Conservation (phyloP, 2,113 vertebrate genomes). For the Mohoua ochrocephala region DNA sequence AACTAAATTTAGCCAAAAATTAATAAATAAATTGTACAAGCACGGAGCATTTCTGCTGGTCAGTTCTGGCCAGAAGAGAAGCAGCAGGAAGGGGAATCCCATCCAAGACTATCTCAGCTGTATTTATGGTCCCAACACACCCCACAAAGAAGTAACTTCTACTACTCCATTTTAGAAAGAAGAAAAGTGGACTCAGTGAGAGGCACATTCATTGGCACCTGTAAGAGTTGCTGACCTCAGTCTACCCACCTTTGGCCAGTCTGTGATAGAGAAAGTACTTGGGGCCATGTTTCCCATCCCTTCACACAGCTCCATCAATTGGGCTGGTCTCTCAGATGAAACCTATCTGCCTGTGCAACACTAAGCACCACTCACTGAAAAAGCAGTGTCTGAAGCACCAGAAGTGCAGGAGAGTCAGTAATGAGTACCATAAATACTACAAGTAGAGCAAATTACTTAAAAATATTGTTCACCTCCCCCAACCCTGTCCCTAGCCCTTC, state of each 20-base stretch:
- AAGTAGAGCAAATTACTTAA: background rate
- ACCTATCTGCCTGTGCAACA: background rate
- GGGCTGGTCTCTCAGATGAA: background rate
- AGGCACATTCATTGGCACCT: background rate
- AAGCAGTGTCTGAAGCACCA: background rate
- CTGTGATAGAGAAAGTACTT: background rate
- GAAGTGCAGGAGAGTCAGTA: background rate
- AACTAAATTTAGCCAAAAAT: background rate
- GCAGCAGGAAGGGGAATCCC: background rate
- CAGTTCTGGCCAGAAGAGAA: background rate
- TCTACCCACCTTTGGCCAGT: background rate
- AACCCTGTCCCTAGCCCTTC: background rate
- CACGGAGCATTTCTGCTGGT: background rate
- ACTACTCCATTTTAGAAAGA: background rate
- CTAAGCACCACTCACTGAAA: background rate
- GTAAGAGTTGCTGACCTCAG: background rate
- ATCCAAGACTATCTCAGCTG: background rate
- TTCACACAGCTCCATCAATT: background rate
- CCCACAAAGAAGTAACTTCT: background rate
- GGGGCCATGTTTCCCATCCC: background rate
- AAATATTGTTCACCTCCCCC: background rate
- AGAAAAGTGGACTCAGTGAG: background rate
- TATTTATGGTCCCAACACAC: background rate
- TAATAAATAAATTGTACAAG: background rate
- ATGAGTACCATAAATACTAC: background rate